Conservation (phyloP, 2,888 invertebrate genomes). For the Charanyca ferruginea region DNA sequence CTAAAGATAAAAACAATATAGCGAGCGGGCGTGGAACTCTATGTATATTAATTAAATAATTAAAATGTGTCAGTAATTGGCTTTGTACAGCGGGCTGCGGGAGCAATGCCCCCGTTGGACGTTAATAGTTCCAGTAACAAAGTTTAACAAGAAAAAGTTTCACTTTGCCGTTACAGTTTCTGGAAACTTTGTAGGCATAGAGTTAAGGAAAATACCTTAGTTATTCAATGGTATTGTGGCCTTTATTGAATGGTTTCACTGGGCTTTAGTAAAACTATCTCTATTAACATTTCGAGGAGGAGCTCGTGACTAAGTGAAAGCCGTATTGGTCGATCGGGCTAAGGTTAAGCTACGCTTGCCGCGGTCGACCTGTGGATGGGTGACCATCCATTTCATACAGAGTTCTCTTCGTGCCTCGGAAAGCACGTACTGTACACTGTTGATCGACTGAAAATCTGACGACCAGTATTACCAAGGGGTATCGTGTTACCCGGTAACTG, state of each 20-base stretch:
- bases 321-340: no score
- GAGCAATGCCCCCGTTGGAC: conserved; percentile 23
- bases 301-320: no score
- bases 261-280: background rate
- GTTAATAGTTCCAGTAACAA: conserved; percentile 48
- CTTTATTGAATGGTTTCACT: conserved; percentile 18
- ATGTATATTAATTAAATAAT: background rate
- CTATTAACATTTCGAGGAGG: background rate
- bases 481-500: no score
- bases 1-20: background rate
- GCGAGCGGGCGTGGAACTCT: background rate
- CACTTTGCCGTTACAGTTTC: conserved; percentile 34
- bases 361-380: no score
- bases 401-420: no score
- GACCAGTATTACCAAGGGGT: no score
- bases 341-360: no score
- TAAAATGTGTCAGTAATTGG: conserved; percentile 26
- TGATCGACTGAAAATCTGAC: no score
- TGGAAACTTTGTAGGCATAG: conserved; percentile 29
- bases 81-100: background rate
- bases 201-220: conserved; percentile 11
- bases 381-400: no score
- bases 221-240: conserved; percentile 7
- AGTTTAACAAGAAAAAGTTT: conserved; percentile 50
- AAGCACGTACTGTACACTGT: no score